Evolutionary conservation across 2,888 invertebrate species (phyloP).

Genomic region (Amblyjoppa proteus): DNA sequence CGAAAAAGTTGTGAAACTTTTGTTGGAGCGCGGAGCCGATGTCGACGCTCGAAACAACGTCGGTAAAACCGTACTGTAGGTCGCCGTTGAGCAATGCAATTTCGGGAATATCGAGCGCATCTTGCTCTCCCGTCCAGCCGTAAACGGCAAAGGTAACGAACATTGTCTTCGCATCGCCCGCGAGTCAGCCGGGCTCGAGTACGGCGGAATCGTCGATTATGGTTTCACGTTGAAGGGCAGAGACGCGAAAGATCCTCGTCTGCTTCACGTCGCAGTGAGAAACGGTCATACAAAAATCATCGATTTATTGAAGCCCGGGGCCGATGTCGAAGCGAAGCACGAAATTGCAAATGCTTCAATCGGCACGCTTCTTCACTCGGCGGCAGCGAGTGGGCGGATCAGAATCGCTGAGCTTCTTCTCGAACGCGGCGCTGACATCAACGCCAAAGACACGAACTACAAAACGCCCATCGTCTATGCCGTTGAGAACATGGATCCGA

Average conservation of each 20-base stretch:
- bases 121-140: neutral
- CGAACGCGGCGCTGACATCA: too few species aligned
- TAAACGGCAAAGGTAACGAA: neutral
- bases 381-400: slow-evolving; percentile 4
- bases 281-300: slow-evolving; percentile 15
- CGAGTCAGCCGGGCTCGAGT: neutral
- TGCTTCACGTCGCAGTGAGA: slow-evolving; percentile 37
- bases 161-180: neutral
- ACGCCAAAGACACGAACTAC: too few species aligned
- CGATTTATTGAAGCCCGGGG: slow-evolving; percentile 13
- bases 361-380: slow-evolving; percentile 37
- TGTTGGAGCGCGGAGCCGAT: too few species aligned
- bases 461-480: too few species aligned
- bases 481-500: too few species aligned
- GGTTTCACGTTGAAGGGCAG: slow-evolving; percentile 15
- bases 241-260: slow-evolving; percentile 13
- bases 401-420: too few species aligned
- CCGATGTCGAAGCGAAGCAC: neutral
- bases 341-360: neutral
- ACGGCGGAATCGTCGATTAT: neutral
- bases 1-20: slow-evolving; percentile 1
- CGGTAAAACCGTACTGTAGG: slow-evolving; percentile 28
- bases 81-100: slow-evolving; percentile 21
- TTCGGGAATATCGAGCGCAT: slow-evolving; percentile 14
- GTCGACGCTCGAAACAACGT: neutral